A percentile compares a stretch with the other conserved stretches of the same genome.
Conservation (phyloP, 2,888 invertebrate genomes). For the Alitta virens region DNA sequence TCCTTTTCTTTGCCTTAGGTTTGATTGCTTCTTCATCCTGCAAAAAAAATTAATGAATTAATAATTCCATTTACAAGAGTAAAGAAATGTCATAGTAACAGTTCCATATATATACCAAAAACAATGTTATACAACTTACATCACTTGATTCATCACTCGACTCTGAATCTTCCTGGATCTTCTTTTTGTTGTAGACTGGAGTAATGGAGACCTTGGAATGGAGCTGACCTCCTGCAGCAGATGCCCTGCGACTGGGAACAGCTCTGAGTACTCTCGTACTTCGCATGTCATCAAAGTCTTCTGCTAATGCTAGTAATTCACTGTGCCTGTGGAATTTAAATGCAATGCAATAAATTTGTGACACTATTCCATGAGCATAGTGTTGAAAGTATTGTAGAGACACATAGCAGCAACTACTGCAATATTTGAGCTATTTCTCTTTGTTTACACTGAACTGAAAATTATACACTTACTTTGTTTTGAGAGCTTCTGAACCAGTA, state of each 20-base stretch:
- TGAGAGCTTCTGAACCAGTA: slow-evolving; percentile 82
- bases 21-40: slow-evolving; percentile 88
- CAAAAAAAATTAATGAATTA: slow-evolving; percentile 31
- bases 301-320: slow-evolving; percentile 84
- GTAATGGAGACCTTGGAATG: slow-evolving; percentile 6
- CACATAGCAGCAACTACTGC: too few species aligned
- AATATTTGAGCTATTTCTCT: too few species aligned
- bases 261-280: slow-evolving; percentile 28
- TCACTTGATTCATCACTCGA: slow-evolving; percentile 66
- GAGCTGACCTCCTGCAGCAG: slow-evolving; percentile 22
- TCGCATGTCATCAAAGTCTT: slow-evolving; percentile 62
- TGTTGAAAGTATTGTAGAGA: not conserved
- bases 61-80: too few species aligned
- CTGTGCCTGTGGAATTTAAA: slow-evolving; percentile 65
- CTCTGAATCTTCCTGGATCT: slow-evolving; percentile 56
- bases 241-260: slow-evolving; percentile 31
- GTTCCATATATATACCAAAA: too few species aligned
- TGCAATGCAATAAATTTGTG: too few species aligned
- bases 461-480: slow-evolving; percentile 68
- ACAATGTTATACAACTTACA: slow-evolving; percentile 13
- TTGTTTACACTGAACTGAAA: too few species aligned
- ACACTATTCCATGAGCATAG: too few species aligned
- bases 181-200: slow-evolving; percentile 10
- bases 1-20: slow-evolving; percentile 82
- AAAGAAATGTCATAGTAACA: too few species aligned